Conservation (phyloP, 2,797 vertebrate genomes). For the Streptopelia turtur region DNA sequence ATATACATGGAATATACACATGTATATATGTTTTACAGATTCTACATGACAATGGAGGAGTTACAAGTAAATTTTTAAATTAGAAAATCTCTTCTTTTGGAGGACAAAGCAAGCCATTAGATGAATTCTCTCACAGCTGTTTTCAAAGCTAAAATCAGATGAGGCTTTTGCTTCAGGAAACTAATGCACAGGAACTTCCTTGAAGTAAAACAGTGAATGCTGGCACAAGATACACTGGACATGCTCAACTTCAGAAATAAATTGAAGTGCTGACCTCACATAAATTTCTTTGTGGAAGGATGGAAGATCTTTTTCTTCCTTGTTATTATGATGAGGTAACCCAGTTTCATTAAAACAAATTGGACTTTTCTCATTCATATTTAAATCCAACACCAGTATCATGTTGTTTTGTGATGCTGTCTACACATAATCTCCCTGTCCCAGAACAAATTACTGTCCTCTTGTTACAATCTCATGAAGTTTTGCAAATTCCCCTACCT, state of each 20-base stretch:
- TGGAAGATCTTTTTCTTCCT: neutral
- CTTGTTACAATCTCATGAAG: neutral
- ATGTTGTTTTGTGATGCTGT: neutral
- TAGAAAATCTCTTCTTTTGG: neutral
- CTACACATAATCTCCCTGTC: neutral
- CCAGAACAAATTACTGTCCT: neutral
- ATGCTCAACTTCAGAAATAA: neutral
- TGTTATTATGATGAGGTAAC: neutral
- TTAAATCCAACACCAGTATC: neutral
- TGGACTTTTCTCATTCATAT: neutral
- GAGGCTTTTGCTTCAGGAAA: neutral
- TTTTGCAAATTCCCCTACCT: neutral
- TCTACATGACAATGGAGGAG: neutral
- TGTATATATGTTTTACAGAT: neutral
- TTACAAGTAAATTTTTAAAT: neutral
- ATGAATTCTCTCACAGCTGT: neutral
- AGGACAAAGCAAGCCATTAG: neutral
- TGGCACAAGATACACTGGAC: neutral
- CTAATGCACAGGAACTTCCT: neutral
- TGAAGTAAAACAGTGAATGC: neutral
- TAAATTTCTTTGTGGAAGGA: neutral
- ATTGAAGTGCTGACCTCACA: neutral
- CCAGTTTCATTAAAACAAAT: neutral
- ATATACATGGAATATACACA: neutral
- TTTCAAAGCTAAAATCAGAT: slow-evolving; percentile 1